phyloP scores from a whole-genome alignment of 2,888 invertebrate species.

The Cancer borealis region DNA sequence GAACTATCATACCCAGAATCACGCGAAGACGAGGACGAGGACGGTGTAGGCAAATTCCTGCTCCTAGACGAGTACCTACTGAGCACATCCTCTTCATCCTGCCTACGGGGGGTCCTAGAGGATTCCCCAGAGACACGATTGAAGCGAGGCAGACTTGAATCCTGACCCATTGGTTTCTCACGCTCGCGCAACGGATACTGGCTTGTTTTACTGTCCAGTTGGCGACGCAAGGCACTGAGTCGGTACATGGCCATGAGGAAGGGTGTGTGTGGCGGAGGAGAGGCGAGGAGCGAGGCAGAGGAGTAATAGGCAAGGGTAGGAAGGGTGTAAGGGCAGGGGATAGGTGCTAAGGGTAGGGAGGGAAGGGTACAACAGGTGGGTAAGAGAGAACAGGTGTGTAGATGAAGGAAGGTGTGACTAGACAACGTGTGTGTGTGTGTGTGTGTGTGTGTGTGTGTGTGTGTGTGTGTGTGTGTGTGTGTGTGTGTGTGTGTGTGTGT shows the following conservation, averaged over 20 bases:
- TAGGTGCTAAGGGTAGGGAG: background rate
- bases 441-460: no score
- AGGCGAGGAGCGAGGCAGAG: background rate
- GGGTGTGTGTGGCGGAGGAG: background rate
- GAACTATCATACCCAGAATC: slow-evolving; percentile 60
- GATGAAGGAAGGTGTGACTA: background rate
- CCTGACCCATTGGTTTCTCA: slow-evolving; percentile 66
- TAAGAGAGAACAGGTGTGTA: background rate
- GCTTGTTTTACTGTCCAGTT: slow-evolving; percentile 64
- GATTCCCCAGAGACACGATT: background rate
- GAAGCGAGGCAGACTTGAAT: slow-evolving; percentile 19
- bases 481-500: no score
- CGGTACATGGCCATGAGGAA: slow-evolving; percentile 59
- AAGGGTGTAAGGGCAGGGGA: background rate
- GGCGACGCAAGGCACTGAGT: slow-evolving; percentile 64
- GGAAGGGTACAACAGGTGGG: slow-evolving; percentile 13
- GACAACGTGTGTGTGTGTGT: background rate
- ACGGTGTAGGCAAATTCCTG: background rate
- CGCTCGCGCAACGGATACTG: slow-evolving; percentile 64
- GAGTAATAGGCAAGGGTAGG: background rate
- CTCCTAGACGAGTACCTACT: slow-evolving; percentile 44
- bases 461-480: no score
- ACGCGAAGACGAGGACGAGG: background rate
- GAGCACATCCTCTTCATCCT: slow-evolving; percentile 51
- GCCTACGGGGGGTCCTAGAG: background rate